Percentiles rank a stretch among this genome's conserved stretches.
Evolutionary conservation across 2,888 invertebrate genomes (phyloP).

Genomic region (Drosophila engyochracea): DNA sequence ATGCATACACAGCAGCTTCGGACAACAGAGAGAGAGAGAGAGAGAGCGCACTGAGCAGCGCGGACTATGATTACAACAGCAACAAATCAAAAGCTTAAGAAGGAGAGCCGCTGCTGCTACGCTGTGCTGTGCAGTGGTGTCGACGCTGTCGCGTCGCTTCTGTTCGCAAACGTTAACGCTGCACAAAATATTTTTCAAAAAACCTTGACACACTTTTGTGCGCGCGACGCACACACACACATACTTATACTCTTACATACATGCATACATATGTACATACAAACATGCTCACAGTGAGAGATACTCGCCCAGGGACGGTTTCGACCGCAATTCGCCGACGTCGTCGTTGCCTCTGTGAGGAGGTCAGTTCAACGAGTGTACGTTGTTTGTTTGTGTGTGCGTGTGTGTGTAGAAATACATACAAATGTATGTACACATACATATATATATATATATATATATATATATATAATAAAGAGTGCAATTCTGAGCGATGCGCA

Average conservation of each 20-base stretch:
- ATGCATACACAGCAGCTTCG: slow-evolving; percentile 29
- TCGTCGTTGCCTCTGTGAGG: slow-evolving; percentile 60
- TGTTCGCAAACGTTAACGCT: slow-evolving; percentile 71
- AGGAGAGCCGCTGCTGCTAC: slow-evolving; percentile 14
- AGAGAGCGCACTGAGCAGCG: slow-evolving; percentile 33
- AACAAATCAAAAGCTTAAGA: slow-evolving; percentile 61
- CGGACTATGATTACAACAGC: slow-evolving; percentile 49
- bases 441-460: background rate
- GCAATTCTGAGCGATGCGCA: slow-evolving; percentile 68
- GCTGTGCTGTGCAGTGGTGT: slow-evolving; percentile 13
- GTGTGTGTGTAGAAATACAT: slow-evolving; percentile 7
- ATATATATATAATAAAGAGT: slow-evolving; percentile 34
- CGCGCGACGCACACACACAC: slow-evolving; percentile 65
- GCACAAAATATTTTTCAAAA: slow-evolving; percentile 82
- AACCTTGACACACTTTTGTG: slow-evolving; percentile 84
- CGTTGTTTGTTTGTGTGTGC: slow-evolving; percentile 48
- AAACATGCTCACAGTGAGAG: slow-evolving; percentile 48
- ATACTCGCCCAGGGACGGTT: slow-evolving; percentile 82
- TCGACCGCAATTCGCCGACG: slow-evolving; percentile 81
- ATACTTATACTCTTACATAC: slow-evolving; percentile 39
- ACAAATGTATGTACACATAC: slow-evolving; percentile 5
- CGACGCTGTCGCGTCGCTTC: slow-evolving; percentile 54
- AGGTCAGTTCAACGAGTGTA: slow-evolving; percentile 74
- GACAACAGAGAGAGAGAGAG: slow-evolving; percentile 41
- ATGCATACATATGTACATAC: slow-evolving; percentile 21